Evolutionary conservation across 2,797 vertebrate genomes (phyloP), one percentile per base, ranked within the genome.

Genomic region (Micromesistius poutassou): DNA sequence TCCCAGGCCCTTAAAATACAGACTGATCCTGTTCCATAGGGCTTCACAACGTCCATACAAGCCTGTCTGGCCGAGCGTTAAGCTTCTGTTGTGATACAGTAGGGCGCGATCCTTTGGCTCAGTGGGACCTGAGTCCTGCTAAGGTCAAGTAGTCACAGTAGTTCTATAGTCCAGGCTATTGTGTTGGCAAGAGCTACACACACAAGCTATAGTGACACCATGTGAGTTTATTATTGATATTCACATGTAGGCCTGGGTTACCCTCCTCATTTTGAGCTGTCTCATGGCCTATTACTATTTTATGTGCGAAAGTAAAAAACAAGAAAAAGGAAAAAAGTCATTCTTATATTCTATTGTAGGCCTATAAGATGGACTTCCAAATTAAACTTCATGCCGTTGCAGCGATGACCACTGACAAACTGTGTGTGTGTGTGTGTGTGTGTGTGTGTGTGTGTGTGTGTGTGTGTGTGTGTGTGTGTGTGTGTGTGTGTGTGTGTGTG

Each of bases 1-100:
- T 68, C 76, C 73, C 81, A 70, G 1, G 42, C 13, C 84, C 81
- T 31, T 81, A 73, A 72, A 72, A 73, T 83, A 72, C 73, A 75
- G 50, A 75, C 73, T 78, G 82, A 86, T 92, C 88, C 74, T 79
- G 79, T 90, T 91, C 79, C 87, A 88, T 70, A 75, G 81, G 80
- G 85, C 76, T 81, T 78, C 79, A 84, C 85, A 86, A 83, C 81
- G 77, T 74, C 78, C 46, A 28, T 50, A 83, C 88, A 92, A 87
- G 84, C 88, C 84, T 78, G 85, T 71, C 81, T 81, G 75, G 50
- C 80, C 84, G 80, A 80, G 84, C 83, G 62, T 89, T 79, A 68
- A 88, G 83, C 46, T 74, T 79, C 71, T 4, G 71, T 81, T 80
- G 83, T 82, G 84, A 40, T 81, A 76, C 80, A 25, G 31, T 74